These are phyloP conservation scores for Poecile montanus DNA, from an alignment of 2,797 vertebrate species.

Conservation along the genomic window DNA sequence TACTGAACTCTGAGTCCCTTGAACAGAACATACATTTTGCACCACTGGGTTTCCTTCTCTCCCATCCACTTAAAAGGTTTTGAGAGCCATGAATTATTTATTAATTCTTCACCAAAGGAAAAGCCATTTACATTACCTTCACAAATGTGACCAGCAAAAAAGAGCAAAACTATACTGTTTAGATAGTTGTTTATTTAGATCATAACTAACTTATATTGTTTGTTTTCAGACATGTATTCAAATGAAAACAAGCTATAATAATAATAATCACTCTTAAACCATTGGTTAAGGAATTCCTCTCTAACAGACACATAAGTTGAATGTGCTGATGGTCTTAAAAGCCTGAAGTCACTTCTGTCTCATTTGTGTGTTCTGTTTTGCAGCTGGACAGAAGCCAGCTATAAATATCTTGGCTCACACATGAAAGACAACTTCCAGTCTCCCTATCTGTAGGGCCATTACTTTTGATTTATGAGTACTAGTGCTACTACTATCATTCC, in stretches of 20 bases:
- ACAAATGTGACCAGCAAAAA: neutral
- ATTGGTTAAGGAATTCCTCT: neutral
- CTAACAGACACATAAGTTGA: neutral
- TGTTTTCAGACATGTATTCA: neutral
- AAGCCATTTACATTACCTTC: neutral
- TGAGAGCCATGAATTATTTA: slow-evolving; percentile 3
- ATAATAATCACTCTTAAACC: neutral
- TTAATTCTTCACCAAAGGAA: slow-evolving; percentile 3
- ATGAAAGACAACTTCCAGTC: slow-evolving; percentile 22
- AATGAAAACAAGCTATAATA: neutral
- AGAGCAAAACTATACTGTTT: neutral
- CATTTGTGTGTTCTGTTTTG: neutral
- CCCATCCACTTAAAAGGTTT: neutral
- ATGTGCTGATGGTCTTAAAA: neutral
- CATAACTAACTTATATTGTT: neutral
- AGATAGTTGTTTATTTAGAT: neutral
- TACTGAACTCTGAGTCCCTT: neutral
- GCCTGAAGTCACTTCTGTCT: neutral
- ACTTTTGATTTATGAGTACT: slow-evolving; percentile 24
- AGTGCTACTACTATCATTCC: neutral
- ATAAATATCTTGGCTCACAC: slow-evolving; percentile 18
- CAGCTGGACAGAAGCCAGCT: neutral
- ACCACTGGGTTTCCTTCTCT: neutral
- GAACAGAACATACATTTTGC: neutral
- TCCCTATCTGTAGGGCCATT: neutral